These are phyloP conservation scores for Mus spicilegus DNA, from an alignment of 2,113 vertebrate genomes.

Conservation along the genomic window DNA sequence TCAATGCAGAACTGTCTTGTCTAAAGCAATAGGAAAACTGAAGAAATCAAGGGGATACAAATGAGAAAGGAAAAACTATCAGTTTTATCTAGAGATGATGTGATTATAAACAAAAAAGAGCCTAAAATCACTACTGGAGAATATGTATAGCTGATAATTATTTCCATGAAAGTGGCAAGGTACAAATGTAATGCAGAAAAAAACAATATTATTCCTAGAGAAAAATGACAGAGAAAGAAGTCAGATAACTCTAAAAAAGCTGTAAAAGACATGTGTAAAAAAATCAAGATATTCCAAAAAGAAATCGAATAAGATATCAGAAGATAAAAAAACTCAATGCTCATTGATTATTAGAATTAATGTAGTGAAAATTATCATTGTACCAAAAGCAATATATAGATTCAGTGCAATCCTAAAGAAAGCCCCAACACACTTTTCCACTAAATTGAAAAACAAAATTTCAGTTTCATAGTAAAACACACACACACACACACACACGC, in stretches of 20 bases:
- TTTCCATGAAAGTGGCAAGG: no score
- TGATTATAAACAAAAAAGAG: neutral
- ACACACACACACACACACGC: no score
- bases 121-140: no score
- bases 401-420: neutral
- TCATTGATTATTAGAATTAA: neutral
- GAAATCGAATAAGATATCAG: neutral
- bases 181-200: no score
- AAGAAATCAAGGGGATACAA: neutral
- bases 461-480: neutral
- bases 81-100: neutral
- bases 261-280: no score
- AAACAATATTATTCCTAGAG: no score
- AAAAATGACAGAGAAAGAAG: no score
- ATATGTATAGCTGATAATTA: no score
- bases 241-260: no score
- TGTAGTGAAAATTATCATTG: neutral
- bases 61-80: neutral
- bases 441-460: neutral
- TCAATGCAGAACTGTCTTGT: neutral
- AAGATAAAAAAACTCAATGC: neutral
- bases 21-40: no score
- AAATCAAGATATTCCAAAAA: neutral
- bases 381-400: neutral
- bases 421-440: neutral